Base-by-base conservation (phyloP, 2,797 vertebrate genomes). In the Podarcis lilfordi region DNA sequence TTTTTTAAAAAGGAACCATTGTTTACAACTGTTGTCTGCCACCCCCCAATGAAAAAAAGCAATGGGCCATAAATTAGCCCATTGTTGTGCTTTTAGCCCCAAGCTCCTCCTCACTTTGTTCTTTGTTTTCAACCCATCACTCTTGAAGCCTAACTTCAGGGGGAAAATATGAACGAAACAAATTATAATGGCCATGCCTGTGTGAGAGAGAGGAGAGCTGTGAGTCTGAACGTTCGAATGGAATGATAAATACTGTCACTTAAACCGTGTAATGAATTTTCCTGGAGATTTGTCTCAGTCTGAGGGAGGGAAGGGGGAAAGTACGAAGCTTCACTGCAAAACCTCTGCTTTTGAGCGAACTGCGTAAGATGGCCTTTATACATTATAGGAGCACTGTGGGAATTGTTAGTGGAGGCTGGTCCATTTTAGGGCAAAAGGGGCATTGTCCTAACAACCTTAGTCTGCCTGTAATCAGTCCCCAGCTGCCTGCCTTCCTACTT, bases 201-300 rank as follows among this genome's bases (percentile, higher is more conserved):
- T 75, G 32, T 75, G 83, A 84, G 37, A 75, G 83, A n/a, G 25
- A 84, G 25, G 83, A 75, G 45, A 37, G 71, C 83, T 37, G 82
- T 15, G 45, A 72, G 66, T 32, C 45, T 23, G 50, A 84, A 40
- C 50, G 5, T 74, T 84, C 74, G 71, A 75, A 84, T 61, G 43
- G 50, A 84, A 84, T 75, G 71, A 84, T 74, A 75, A 84, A 75
- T 74, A 45, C 69, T 61, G 71, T 75, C 83, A 84, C 32, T 84
- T 84, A 84, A 84, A 75, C 50, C 7, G 32, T 32, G 21, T 84
- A 84, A 84, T 84, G 83, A 75, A 75, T 84, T 84, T 84, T 75
- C 50, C 71, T 87, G 91, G 93, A 95, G 92, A 92, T 89, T 91
- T 92, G 90, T 93, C 91, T 94, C 93, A 35, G 86, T 61, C 11